Conservation (phyloP, 2,797 vertebrate genomes). For the Todus mexicanus region DNA sequence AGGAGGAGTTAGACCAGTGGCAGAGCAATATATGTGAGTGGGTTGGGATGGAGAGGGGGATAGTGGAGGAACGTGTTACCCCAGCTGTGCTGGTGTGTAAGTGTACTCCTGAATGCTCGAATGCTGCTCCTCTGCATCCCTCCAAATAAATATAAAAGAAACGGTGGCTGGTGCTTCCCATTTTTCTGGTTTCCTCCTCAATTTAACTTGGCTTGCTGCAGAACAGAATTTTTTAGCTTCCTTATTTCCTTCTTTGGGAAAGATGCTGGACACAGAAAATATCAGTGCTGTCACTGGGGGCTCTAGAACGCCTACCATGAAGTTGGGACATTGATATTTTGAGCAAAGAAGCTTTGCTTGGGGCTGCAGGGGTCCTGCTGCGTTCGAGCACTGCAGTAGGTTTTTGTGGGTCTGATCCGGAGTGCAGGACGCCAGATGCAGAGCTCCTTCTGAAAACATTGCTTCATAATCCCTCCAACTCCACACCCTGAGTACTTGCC, state of each 20-base stretch:
- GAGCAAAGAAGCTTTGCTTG: neutral
- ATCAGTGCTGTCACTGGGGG: neutral
- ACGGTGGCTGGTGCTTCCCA: neutral
- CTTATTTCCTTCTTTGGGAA: neutral
- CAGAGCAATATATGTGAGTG: too few relatives aligned
- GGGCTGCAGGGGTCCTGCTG: neutral
- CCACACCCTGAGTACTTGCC: neutral
- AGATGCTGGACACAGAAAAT: neutral
- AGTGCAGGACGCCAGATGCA: accelerated
- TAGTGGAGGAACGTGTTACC: neutral
- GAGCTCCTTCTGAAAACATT: neutral
- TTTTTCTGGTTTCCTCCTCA: neutral
- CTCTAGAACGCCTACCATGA: neutral
- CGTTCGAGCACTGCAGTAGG: neutral
- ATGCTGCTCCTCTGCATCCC: neutral
- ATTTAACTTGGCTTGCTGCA: neutral
- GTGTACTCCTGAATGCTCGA: neutral
- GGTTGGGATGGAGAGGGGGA: neutral
- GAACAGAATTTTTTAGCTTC: neutral
- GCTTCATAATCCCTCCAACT: neutral
- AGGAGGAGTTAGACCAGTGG: neutral
- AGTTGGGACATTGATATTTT: neutral
- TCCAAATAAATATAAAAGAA: neutral
- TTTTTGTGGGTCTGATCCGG: neutral
- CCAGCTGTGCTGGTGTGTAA: neutral